Evolutionary conservation across 2,888 invertebrate genomes (phyloP).

Genomic region (Sesamia inferens): DNA sequence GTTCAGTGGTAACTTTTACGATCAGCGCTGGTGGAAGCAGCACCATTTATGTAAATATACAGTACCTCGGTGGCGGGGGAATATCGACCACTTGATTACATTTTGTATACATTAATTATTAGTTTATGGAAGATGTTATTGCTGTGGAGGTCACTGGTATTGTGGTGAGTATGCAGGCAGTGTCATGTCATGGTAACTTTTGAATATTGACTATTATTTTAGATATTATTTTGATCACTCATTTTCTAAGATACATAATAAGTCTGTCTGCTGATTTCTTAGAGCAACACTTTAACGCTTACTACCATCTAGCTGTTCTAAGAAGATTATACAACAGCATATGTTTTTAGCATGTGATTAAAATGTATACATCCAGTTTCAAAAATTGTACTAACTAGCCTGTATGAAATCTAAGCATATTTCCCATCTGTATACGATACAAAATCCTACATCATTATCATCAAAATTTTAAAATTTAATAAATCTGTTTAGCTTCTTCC

Average conservation of each 20-base stretch:
- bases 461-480: too few species aligned
- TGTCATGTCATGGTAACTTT: neutral
- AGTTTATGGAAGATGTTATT: slow-evolving; percentile 12
- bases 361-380: too few species aligned
- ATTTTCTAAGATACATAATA: neutral
- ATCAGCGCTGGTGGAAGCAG: slow-evolving; percentile 39
- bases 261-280: too few species aligned
- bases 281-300: too few species aligned
- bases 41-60: slow-evolving; percentile 53
- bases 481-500: neutral
- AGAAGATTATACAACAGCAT: too few species aligned
- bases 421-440: neutral
- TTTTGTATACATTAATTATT: slow-evolving; percentile 26
- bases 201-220: neutral
- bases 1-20: slow-evolving; percentile 49
- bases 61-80: slow-evolving; percentile 24
- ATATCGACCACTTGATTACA: slow-evolving; percentile 32
- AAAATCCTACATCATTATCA: neutral
- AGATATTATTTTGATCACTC: neutral
- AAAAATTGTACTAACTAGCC: too few species aligned
- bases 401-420: neutral
- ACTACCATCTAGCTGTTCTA: too few species aligned
- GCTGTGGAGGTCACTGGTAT: neutral
- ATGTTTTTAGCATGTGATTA: too few species aligned
- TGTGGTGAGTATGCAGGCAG: neutral